Percentiles rank a stretch among this genome's conserved stretches.
These are phyloP conservation scores for Amphiprion clarkii DNA, from an alignment of 2,797 vertebrate genomes.

Conservation along the genomic window DNA sequence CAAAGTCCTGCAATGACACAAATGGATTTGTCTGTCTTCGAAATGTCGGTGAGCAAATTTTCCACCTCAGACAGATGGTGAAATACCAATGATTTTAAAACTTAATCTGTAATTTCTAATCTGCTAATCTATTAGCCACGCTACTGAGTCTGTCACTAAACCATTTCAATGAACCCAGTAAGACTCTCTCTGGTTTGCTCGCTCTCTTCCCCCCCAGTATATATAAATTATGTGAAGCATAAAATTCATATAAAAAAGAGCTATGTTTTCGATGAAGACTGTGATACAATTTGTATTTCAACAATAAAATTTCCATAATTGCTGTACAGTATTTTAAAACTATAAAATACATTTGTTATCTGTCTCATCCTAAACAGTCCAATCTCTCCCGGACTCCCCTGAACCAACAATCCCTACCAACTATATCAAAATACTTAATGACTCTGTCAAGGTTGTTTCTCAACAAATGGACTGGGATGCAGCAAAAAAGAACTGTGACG, in stretches of 20 bases:
- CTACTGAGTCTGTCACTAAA: not conserved
- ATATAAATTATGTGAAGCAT: no score
- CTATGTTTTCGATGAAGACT: no score
- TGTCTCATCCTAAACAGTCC: conserved; percentile 50
- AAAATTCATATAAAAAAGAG: no score
- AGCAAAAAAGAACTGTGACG: conserved; percentile 82
- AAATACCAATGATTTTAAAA: not conserved
- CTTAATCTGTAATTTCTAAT: no score
- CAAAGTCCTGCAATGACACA: conserved; percentile 62
- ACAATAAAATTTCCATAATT: not conserved
- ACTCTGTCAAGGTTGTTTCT: conserved; percentile 84
- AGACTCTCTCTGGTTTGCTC: no score
- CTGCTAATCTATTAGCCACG: no score
- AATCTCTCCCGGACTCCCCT: not conserved
- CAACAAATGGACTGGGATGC: conserved; percentile 88
- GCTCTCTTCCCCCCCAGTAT: no score
- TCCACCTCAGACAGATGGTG: rapidly evolving
- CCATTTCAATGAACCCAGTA: not conserved
- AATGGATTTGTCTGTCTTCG: conserved; percentile 65
- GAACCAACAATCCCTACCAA: conserved; percentile 59
- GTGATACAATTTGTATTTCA: not conserved
- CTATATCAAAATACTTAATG: conserved; percentile 78
- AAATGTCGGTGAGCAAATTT: conserved; percentile 60
- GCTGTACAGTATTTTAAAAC: not conserved
- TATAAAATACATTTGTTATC: not conserved